A percentile compares a stretch with the other conserved stretches of the same genome.
Conservation (phyloP, 1,140 invertebrate species). For the Monomorium pharaonis region DNA sequence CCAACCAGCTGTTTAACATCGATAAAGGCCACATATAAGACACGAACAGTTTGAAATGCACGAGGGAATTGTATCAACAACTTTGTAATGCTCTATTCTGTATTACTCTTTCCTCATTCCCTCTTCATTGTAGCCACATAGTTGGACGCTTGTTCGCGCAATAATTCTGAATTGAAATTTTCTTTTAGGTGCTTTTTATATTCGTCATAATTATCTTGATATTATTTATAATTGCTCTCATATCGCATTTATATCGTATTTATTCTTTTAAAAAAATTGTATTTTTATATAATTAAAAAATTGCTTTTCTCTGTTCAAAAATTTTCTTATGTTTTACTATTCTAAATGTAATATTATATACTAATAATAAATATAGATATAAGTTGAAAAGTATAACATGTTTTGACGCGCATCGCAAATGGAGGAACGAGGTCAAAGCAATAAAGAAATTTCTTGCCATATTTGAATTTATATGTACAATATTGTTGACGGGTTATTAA, state of each 20-base stretch:
- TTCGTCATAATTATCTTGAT: neutral
- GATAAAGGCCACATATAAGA: slow-evolving; percentile 57
- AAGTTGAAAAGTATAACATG: neutral
- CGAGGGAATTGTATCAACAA: slow-evolving; percentile 4
- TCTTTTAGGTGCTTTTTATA: neutral
- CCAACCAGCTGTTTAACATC: slow-evolving; percentile 30
- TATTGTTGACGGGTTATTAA: neutral
- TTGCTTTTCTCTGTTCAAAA: neutral
- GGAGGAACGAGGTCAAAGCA: neutral
- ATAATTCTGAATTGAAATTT: neutral
- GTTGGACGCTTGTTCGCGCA: neutral
- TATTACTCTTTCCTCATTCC: neutral
- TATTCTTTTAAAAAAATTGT: neutral
- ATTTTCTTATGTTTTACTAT: neutral
- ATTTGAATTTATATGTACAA: neutral
- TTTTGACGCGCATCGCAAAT: neutral
- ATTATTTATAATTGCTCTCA: neutral
- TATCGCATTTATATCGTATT: neutral
- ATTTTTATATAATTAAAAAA: neutral
- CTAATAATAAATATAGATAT: neutral
- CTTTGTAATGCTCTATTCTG: neutral
- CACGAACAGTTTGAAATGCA: slow-evolving; percentile 29
- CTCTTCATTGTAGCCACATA: too few relatives aligned
- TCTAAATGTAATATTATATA: too few relatives aligned
- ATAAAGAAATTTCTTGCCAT: neutral